Percentiles rank a stretch among this genome's conserved stretches.
These are phyloP conservation scores for Sclerodermus sp. DNA, from an alignment of 2,888 invertebrate species.

Conservation along the genomic window DNA sequence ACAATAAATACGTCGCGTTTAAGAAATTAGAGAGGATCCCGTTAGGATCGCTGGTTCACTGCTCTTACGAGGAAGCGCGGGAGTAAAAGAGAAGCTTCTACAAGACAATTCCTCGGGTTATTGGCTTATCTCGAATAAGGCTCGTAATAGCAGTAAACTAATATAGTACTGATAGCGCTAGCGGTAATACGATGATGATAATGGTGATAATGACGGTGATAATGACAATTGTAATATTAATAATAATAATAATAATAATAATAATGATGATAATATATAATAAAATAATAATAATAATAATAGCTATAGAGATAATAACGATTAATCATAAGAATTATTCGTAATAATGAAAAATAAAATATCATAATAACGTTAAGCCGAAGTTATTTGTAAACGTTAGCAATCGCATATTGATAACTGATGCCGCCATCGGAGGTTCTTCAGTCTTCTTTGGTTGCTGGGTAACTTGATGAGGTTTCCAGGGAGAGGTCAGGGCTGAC, in stretches of 20 bases:
- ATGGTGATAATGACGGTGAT: constrained; percentile 7
- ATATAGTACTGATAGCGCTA: too few relatives aligned
- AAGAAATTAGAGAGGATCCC: too few relatives aligned
- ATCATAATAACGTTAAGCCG: constrained; percentile 9
- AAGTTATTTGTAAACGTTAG: constrained; percentile 25
- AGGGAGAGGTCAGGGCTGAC: constrained; percentile 1
- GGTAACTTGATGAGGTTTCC: constrained; percentile 58
- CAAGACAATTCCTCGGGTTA: neutral
- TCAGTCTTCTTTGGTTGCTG: constrained; percentile 65
- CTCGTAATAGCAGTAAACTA: constrained; percentile 3
- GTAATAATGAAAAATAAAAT: constrained; percentile 14
- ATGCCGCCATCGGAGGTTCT: constrained; percentile 53
- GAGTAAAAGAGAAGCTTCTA: neutral
- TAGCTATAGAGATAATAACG: constrained; percentile 11
- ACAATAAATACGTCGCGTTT: constrained; percentile 31
- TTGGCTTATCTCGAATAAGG: neutral
- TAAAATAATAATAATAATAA: constrained; percentile 17
- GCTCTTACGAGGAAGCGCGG: too few relatives aligned
- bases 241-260: constrained; percentile 13
- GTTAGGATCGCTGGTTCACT: too few relatives aligned
- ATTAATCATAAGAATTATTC: constrained; percentile 7
- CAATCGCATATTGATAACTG: constrained; percentile 45
- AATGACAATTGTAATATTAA: constrained; percentile 9
- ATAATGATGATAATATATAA: constrained; percentile 13
- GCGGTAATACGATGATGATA: constrained; percentile 2